A percentile compares a stretch with the other conserved stretches of the same genome.
phyloP scores from a whole-genome alignment of 1,140 invertebrate genomes.

The Calosoma granatense region DNA sequence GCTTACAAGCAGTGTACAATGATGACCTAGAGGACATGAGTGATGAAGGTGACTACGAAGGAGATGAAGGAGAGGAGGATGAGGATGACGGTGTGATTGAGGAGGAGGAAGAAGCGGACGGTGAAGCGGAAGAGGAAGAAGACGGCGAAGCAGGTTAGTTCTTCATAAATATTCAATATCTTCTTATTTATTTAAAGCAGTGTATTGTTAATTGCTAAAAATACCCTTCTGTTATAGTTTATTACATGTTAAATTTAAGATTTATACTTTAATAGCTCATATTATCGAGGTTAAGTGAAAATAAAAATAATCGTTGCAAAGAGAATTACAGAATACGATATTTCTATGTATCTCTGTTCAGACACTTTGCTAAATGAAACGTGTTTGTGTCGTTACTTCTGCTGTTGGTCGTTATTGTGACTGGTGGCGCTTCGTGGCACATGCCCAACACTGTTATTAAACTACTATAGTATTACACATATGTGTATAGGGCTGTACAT shows the following conservation, averaged over 20 bases:
- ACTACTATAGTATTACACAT: no score
- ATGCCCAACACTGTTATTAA: no score
- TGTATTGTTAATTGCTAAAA: slow-evolving; percentile 17
- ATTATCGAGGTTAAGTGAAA: no score
- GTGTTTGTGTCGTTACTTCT: no score
- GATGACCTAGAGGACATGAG: slow-evolving; percentile 49
- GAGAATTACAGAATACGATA: slow-evolving; percentile 3
- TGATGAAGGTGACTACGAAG: slow-evolving; percentile 55
- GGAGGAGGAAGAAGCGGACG: slow-evolving; percentile 50
- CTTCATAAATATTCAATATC: slow-evolving; percentile 9
- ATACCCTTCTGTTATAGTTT: no score
- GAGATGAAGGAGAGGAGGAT: slow-evolving; percentile 51
- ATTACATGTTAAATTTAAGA: slow-evolving; percentile 8
- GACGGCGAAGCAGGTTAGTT: slow-evolving; percentile 36
- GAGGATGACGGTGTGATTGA: slow-evolving; percentile 46
- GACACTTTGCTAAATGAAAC: slow-evolving; percentile 15
- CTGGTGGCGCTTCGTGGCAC: no score
- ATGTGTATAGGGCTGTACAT: no score
- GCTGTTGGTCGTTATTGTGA: no score
- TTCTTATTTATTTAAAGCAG: background rate
- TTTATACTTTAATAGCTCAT: no score
- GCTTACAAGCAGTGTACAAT: slow-evolving; percentile 57
- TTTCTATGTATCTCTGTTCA: slow-evolving; percentile 22
- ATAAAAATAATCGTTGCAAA: no score
- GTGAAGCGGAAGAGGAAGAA: slow-evolving; percentile 46